Conservation (phyloP, 37 sponge, comb jelly and placozoan genomes). For the Mnemiopsis leidyi region DNA sequence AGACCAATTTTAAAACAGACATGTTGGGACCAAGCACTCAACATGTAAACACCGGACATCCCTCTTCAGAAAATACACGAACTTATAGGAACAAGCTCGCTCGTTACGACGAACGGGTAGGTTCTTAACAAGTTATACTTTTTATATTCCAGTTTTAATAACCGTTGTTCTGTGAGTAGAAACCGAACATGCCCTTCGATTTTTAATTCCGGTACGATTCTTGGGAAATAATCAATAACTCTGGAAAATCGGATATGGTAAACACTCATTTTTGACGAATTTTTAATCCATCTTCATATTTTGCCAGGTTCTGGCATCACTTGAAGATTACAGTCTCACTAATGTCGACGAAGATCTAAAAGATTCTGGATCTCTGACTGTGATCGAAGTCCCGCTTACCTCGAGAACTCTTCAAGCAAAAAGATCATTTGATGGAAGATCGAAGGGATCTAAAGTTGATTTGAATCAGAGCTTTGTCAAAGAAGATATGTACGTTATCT, state of each 20-base stretch:
- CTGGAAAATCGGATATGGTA: no score
- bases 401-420: neutral
- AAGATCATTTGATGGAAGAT: neutral
- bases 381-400: slow-evolving; percentile 2
- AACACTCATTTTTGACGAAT: no score
- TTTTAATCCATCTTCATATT: no score
- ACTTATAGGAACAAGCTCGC: neutral
- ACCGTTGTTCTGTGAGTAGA: no score
- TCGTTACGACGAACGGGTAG: neutral
- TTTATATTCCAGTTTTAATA: no score
- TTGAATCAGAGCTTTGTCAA: neutral
- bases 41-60: neutral
- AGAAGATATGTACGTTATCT: neutral
- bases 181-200: no score
- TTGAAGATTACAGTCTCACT: neutral
- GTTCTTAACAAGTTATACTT: no score
- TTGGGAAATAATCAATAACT: no score
- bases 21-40: neutral
- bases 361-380: slow-evolving; percentile 6
- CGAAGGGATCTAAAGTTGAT: neutral
- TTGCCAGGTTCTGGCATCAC: slow-evolving; percentile 25
- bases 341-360: neutral
- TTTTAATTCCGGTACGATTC: no score
- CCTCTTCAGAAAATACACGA: neutral
- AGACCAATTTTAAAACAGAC: neutral